Percentiles rank a stretch among this genome's conserved stretches.
phyloP scores from a whole-genome alignment of 2,888 invertebrate genomes.

The Leucophora obtusa region DNA sequence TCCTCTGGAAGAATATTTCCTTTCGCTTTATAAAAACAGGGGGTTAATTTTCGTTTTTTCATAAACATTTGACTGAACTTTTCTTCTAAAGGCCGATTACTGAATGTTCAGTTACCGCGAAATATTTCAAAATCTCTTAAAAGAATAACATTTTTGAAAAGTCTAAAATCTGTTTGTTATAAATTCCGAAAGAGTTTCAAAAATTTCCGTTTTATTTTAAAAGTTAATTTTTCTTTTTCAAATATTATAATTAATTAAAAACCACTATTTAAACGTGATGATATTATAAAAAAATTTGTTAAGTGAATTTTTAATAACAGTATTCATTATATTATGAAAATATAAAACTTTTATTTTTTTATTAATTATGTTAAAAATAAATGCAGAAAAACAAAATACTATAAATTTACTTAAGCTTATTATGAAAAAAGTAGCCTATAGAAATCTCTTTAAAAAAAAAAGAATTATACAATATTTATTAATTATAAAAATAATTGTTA shows the following conservation, averaged over 20 bases:
- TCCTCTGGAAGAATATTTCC: no score
- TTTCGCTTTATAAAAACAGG: no score
- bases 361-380: conserved; percentile 50
- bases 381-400: conserved; percentile 21
- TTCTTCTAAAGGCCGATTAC: no score
- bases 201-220: not conserved
- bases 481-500: conserved; percentile 58
- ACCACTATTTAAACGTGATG: conserved; percentile 55
- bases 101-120: no score
- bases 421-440: conserved; percentile 31
- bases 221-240: not conserved
- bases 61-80: no score
- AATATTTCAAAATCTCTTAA: no score
- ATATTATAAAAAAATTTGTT: conserved; percentile 56
- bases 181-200: no score
- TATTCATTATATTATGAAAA: conserved; percentile 55
- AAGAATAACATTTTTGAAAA: no score
- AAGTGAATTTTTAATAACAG: conserved; percentile 48
- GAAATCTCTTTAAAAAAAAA: conserved; percentile 31
- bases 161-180: no score
- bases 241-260: not conserved
- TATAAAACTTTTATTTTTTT: conserved; percentile 36
- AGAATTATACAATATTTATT: conserved; percentile 17
- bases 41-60: no score
- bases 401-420: conserved; percentile 50